Conservation (phyloP, 2,797 vertebrate genomes). For the Pseudomugil gertrudae region DNA sequence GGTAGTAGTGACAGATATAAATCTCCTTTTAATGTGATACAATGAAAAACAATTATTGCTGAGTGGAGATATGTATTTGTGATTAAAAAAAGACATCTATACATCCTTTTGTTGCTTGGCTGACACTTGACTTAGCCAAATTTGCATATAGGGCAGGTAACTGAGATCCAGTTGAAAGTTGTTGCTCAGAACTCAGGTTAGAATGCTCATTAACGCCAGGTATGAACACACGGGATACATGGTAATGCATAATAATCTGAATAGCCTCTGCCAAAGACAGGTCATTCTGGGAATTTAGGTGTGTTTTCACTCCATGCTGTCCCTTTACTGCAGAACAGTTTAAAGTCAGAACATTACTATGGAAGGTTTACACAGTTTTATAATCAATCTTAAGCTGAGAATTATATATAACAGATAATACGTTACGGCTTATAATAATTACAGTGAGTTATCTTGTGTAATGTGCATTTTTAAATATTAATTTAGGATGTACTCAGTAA, state of each 20-base stretch:
- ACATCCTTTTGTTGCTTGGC: background rate
- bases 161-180: background rate
- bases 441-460: background rate
- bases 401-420: background rate
- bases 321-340: background rate
- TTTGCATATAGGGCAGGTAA: background rate
- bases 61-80: background rate
- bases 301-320: background rate
- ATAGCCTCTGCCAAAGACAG: background rate
- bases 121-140: background rate
- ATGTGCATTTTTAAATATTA: constrained; percentile 1
- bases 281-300: background rate
- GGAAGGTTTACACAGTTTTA: background rate
- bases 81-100: background rate
- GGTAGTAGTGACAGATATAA: background rate
- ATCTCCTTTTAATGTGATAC: background rate
- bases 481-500: constrained; percentile 3
- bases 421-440: background rate
- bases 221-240: background rate
- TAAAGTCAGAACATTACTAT: constrained; percentile 5
- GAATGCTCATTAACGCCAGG: background rate
- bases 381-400: background rate
- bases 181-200: background rate
- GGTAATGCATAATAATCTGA: background rate
- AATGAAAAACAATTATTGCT: background rate